Evolutionary conservation across 2,888 invertebrate species (phyloP).

Genomic region (Xestia sexstrigata): DNA sequence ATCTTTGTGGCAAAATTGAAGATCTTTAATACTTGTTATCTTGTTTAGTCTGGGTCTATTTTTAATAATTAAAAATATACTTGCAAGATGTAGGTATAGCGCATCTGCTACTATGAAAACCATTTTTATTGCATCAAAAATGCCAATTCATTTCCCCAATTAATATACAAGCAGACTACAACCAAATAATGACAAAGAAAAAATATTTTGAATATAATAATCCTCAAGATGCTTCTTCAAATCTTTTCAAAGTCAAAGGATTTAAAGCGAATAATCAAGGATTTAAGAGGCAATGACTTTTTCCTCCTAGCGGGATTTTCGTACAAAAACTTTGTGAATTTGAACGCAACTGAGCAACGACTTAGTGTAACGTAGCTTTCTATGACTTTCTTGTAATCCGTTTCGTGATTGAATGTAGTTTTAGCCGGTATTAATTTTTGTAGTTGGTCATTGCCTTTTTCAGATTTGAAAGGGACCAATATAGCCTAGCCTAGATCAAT

Average conservation of each 20-base stretch:
- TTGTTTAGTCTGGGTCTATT: neutral
- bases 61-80: no score
- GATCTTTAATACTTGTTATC: neutral
- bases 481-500: no score
- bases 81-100: no score
- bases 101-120: no score
- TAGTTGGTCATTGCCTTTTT: neutral
- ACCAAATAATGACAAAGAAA: neutral
- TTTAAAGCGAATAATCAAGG: constrained; percentile 35
- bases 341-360: constrained; percentile 20
- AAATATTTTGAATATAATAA: constrained; percentile 15
- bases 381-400: constrained; percentile 13
- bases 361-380: constrained; percentile 14
- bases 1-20: neutral
- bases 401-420: neutral
- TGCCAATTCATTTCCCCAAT: neutral
- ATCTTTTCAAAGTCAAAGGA: constrained; percentile 21
- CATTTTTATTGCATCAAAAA: neutral
- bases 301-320: constrained; percentile 13
- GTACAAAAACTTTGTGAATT: constrained; percentile 19
- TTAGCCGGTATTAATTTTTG: no score
- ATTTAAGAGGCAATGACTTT: constrained; percentile 23
- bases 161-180: neutral
- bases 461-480: neutral
- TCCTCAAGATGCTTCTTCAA: neutral